A percentile compares a stretch with the other conserved stretches of the same genome.
Conservation (phyloP, 2,113 vertebrate genomes). For the Caranx ignobilis region DNA sequence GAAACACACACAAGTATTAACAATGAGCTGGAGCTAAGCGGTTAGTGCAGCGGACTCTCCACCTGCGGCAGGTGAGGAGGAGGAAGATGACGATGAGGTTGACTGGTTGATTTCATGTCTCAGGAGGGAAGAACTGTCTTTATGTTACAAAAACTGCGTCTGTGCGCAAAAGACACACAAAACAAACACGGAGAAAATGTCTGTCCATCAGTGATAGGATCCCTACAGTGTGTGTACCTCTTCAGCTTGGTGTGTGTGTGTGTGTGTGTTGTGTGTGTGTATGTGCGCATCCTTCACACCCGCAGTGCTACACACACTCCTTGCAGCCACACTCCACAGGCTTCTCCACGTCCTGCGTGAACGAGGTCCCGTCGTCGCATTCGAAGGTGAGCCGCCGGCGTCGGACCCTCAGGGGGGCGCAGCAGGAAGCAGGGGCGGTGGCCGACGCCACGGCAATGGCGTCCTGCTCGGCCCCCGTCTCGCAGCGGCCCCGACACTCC, state of each 20-base stretch:
- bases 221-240: constrained; percentile 56
- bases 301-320: constrained; percentile 86
- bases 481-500: constrained; percentile 90
- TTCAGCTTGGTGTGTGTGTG: constrained; percentile 30
- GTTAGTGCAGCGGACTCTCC: constrained; percentile 32
- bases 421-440: constrained; percentile 78
- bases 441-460: no score
- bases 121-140: constrained; percentile 72
- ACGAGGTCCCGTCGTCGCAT: constrained; percentile 94
- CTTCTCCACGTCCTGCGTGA: constrained; percentile 96
- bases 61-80: constrained; percentile 33
- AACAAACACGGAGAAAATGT: constrained; percentile 69
- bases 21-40: constrained; percentile 32
- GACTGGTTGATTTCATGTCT: constrained; percentile 65
- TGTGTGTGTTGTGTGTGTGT: neutral
- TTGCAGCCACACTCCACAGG: constrained; percentile 94
- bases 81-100: constrained; percentile 54
- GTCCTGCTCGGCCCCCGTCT: neutral
- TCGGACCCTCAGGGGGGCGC: constrained; percentile 87
- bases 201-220: constrained; percentile 57
- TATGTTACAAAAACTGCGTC: constrained; percentile 78
- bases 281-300: neutral
- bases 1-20: constrained; percentile 11
- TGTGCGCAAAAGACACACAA: constrained; percentile 53
- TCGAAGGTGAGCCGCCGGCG: constrained; percentile 92